Evolutionary conservation across 1,140 invertebrate genomes (phyloP).

Genomic region (Zaprionus nigranus): DNA sequence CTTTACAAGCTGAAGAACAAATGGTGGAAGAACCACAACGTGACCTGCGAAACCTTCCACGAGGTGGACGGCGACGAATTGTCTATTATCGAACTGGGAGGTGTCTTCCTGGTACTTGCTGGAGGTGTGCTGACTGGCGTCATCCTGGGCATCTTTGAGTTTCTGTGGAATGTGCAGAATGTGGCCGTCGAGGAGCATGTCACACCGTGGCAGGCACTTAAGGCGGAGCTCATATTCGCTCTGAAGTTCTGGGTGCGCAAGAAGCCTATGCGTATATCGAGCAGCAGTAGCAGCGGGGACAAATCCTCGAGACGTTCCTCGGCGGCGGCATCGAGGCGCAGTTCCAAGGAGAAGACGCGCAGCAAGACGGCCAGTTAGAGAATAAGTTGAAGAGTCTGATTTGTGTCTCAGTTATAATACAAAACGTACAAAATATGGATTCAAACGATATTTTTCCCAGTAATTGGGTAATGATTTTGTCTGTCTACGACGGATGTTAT

Average conservation of each 20-base stretch:
- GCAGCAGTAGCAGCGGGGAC: conserved; percentile 54
- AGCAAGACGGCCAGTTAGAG: conserved; percentile 62
- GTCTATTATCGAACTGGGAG: conserved; percentile 88
- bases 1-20: conserved; percentile 92
- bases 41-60: conserved; percentile 56
- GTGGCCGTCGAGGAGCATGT: conserved; percentile 91
- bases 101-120: conserved; percentile 89
- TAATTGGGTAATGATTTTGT: conserved; percentile 24
- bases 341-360: conserved; percentile 67
- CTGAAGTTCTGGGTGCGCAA: conserved; percentile 88
- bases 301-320: conserved; percentile 81
- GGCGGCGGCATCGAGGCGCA: conserved; percentile 62
- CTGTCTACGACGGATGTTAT: not conserved
- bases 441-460: not conserved
- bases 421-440: conserved; percentile 9
- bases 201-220: conserved; percentile 87
- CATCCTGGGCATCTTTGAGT: conserved; percentile 90
- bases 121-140: conserved; percentile 88
- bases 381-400: conserved; percentile 15
- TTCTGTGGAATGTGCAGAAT: conserved; percentile 93
- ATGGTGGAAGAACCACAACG: conserved; percentile 91
- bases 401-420: conserved; percentile 16
- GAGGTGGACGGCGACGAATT: conserved; percentile 84
- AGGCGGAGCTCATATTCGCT: conserved; percentile 87
- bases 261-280: conserved; percentile 86